These are phyloP conservation scores for Fukomys damarensis DNA, from an alignment of 2,113 vertebrate species.

Conservation along the genomic window DNA sequence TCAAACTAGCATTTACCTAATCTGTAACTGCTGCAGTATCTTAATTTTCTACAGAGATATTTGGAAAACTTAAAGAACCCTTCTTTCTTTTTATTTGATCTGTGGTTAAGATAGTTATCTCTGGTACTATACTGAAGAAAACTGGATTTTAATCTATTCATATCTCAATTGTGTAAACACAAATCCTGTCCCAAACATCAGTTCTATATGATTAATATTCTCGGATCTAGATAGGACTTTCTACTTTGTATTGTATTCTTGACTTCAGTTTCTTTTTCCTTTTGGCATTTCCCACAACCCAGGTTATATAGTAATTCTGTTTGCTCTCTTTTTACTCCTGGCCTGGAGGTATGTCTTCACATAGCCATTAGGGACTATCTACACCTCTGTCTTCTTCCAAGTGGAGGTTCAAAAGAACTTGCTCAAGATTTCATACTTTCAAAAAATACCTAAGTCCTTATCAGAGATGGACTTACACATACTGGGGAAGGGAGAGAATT, in stretches of 20 bases:
- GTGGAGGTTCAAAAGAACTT: background rate
- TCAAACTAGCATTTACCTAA: background rate
- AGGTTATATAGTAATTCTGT: conserved; percentile 2
- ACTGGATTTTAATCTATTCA: background rate
- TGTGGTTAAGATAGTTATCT: background rate
- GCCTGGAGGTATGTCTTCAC: background rate
- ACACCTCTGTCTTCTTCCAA: background rate
- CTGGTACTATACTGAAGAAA: background rate
- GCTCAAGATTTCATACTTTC: background rate
- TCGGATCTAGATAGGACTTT: background rate
- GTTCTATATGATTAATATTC: conserved; percentile 19
- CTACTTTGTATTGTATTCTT: background rate
- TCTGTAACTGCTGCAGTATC: background rate
- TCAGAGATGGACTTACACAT: background rate
- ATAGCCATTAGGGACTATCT: background rate
- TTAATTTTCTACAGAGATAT: background rate
- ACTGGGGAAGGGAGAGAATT: background rate
- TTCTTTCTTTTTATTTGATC: background rate
- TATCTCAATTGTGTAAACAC: background rate
- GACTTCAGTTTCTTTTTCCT: background rate
- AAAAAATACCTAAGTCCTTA: background rate
- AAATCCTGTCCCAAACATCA: background rate
- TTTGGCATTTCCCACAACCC: background rate
- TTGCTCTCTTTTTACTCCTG: background rate
- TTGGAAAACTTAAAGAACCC: conserved; percentile 7